Base-by-base conservation (phyloP, 37 sponge, comb jelly and placozoan genomes). In the Crambe crambe region DNA sequence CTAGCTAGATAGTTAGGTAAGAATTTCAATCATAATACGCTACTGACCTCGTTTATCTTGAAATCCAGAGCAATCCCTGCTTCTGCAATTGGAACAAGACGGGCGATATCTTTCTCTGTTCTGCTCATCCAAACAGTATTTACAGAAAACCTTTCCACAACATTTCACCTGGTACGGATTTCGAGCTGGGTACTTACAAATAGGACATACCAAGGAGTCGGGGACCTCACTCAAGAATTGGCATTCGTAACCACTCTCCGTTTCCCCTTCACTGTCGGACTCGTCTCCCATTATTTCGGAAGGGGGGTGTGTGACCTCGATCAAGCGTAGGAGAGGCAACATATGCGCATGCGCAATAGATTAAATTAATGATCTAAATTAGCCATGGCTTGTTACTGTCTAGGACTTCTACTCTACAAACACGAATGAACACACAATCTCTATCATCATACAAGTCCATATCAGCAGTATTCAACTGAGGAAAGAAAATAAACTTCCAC, bases 101-200 rank as follows among this genome's bases (percentile, higher is more conserved):
- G 31, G 15, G 2, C 25, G 29, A 32, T 27, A 26, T 17, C 17
- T 31, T 36, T 3, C 32, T 36, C 25, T 56, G n/a, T n/a, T n/a
- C 1, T 54, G 57, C 39, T 58, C 36, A 5, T 25, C 12, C 0
- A 78, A 43, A 61, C 78, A 78, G 20, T 20, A 22, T 26, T 63
- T 42, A 66, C 78, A 78, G 67, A 65, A 78, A 27, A 78, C 26
- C 35, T 42, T 62, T 32, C 78, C 78, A 78, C 78, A 78, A 42
- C 78, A 78, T 27, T 31, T 42, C 47, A 66, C 6, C 39, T 78
- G 78, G 21, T 78, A 47, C 5, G 78, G 78, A 30, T 37, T 27
- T 20, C 44, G 42, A 42, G 78, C 66, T 22, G 35, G 63, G 9
- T 40, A 27, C 4, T 27, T 41, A 29, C 78, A 78, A 22, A 78